A percentile compares a stretch with the other conserved stretches of the same genome.
Evolutionary conservation across 2,888 invertebrate species (phyloP).

Genomic region (Xestia ashworthii): DNA sequence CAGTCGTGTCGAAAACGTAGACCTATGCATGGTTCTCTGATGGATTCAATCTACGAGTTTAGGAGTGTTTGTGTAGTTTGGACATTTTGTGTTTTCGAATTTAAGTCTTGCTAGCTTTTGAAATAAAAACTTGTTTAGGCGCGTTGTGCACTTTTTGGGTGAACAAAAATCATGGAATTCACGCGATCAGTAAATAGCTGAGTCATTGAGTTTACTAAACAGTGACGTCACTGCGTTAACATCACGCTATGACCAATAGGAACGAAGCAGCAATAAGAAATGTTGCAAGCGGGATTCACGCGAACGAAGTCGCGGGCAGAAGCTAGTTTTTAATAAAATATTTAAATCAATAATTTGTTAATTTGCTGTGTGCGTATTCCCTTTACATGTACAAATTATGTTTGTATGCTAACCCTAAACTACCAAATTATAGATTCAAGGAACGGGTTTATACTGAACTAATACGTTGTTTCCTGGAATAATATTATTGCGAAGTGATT

Average conservation of each 20-base stretch:
- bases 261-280: too few species aligned
- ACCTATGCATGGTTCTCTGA: slow-evolving; percentile 42
- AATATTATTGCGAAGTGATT: slow-evolving; percentile 4
- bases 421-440: slow-evolving; percentile 20
- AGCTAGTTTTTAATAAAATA: too few species aligned
- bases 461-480: slow-evolving; percentile 5
- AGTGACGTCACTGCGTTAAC: too few species aligned
- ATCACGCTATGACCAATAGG: too few species aligned
- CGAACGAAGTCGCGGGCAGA: too few species aligned
- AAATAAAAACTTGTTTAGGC: too few species aligned
- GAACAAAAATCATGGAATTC: too few species aligned
- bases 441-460: slow-evolving; percentile 1
- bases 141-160: too few species aligned
- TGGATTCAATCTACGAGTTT: slow-evolving; percentile 52
- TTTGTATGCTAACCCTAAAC: slow-evolving; percentile 15
- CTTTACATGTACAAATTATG: slow-evolving; percentile 1
- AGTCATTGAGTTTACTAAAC: too few species aligned
- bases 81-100: not conserved
- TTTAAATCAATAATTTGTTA: not conserved
- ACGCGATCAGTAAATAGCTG: too few species aligned
- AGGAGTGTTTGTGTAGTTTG: slow-evolving; percentile 1
- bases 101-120: not conserved
- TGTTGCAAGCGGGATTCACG: too few species aligned
- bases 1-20: slow-evolving; percentile 43
- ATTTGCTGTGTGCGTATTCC: not conserved